phyloP scores from a whole-genome alignment of 2,113 vertebrate genomes.

The Platysteira castanea region DNA sequence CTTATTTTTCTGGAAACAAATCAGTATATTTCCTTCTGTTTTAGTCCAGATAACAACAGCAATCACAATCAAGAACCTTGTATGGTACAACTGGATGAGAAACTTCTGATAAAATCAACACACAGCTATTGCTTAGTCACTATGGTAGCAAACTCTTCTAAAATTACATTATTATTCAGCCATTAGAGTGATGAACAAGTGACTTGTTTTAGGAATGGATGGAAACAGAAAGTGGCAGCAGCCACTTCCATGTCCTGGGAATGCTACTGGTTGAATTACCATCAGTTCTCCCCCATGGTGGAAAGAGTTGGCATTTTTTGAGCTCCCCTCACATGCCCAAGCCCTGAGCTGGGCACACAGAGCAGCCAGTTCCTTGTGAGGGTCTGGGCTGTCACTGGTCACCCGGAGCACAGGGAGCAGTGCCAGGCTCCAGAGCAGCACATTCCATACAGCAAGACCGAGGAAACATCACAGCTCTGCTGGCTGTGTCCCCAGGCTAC shows the following conservation, averaged over 20 bases:
- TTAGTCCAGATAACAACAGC: background rate
- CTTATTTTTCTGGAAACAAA: background rate
- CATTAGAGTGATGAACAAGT: background rate
- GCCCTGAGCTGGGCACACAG: accelerated
- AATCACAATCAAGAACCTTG: background rate
- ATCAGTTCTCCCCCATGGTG: background rate
- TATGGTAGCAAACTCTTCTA: background rate
- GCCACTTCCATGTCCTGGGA: background rate
- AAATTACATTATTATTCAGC: background rate
- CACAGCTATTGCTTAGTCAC: background rate
- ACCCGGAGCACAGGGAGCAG: background rate
- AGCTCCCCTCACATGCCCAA: background rate
- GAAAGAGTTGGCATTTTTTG: background rate
- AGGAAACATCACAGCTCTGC: background rate
- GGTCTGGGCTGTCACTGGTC: background rate
- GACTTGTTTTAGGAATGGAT: background rate
- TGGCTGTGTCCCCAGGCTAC: background rate
- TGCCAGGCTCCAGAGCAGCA: background rate
- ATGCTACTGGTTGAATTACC: background rate
- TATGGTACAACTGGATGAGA: background rate
- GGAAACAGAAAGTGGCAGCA: background rate
- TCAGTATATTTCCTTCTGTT: background rate
- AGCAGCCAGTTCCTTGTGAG: background rate
- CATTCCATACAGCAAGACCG: accelerated
- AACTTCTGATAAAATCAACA: background rate